Evolutionary conservation across 2,797 vertebrate species (phyloP).

Genomic region (Myotis pilosus): DNA sequence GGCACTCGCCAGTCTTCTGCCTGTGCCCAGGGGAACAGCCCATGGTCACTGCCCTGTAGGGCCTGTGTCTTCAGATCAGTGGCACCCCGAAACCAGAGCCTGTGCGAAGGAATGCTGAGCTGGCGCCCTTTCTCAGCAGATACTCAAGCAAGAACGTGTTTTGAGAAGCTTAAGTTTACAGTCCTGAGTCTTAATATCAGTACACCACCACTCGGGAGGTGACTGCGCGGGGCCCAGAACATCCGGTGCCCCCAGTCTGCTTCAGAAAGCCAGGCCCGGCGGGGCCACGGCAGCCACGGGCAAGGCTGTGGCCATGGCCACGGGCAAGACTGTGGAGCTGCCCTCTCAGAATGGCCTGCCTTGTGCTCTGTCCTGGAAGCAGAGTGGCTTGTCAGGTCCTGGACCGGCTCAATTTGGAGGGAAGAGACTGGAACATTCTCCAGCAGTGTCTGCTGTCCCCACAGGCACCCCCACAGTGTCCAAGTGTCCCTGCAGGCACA

Average conservation of each 20-base stretch:
- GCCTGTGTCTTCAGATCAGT: background rate
- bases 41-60: background rate
- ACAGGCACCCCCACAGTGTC: no score
- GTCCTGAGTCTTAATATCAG: background rate
- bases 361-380: background rate
- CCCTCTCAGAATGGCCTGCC: background rate
- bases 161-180: background rate
- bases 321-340: rapidly evolving
- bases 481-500: rapidly evolving
- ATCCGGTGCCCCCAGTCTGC: background rate
- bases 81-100: background rate
- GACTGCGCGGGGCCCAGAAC: background rate
- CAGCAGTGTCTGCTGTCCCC: background rate
- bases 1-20: background rate
- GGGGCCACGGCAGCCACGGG: rapidly evolving
- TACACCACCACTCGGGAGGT: background rate
- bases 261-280: background rate
- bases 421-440: background rate
- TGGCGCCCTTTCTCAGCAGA: background rate
- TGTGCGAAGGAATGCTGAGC: background rate
- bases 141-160: background rate
- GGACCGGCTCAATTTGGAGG: background rate
- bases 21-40: background rate
- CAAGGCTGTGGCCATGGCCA: rapidly evolving
- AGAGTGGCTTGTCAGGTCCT: background rate